Conservation (phyloP, 2,888 invertebrate genomes). For the Iselma pallidipennis region DNA sequence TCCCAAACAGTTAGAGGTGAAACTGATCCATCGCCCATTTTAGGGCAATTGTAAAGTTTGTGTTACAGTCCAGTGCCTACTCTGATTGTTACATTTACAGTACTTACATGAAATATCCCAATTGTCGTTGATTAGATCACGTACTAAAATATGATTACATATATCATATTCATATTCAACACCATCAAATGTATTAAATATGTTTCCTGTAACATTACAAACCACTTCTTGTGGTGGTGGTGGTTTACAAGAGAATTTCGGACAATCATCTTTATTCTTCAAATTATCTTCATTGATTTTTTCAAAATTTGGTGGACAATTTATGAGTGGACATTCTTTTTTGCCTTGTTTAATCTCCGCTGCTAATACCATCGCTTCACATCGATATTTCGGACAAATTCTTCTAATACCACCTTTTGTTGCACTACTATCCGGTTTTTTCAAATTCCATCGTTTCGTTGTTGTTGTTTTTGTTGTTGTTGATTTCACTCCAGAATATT, state of each 20-base stretch:
- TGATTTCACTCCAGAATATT: neutral
- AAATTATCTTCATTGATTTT: conserved; percentile 17
- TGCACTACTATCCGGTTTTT: conserved; percentile 28
- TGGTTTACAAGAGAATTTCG: conserved; percentile 67
- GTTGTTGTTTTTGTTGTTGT: conserved; percentile 2
- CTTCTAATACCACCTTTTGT: conserved; percentile 45
- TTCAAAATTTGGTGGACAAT: conserved; percentile 59
- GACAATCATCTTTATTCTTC: conserved; percentile 36
- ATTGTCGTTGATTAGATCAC: conserved; percentile 67
- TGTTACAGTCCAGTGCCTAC: too few relatives aligned
- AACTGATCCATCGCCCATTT: too few relatives aligned
- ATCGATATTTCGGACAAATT: conserved; percentile 62
- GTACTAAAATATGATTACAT: conserved; percentile 77
- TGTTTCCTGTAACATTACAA: conserved; percentile 75
- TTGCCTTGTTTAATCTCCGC: conserved; percentile 45
- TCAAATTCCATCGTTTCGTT: conserved; percentile 5
- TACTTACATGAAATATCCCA: conserved; percentile 74
- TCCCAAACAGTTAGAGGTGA: too few relatives aligned
- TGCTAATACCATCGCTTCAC: conserved; percentile 59
- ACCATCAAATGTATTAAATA: conserved; percentile 80
- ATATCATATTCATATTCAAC: conserved; percentile 78
- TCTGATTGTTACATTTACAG: conserved; percentile 1
- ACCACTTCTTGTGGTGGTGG: conserved; percentile 66
- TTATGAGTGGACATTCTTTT: conserved; percentile 48
- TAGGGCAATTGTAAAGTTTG: too few relatives aligned